These are phyloP conservation scores for Myxocyprinus asiaticus DNA, from an alignment of 2,113 vertebrate species.

Conservation along the genomic window DNA sequence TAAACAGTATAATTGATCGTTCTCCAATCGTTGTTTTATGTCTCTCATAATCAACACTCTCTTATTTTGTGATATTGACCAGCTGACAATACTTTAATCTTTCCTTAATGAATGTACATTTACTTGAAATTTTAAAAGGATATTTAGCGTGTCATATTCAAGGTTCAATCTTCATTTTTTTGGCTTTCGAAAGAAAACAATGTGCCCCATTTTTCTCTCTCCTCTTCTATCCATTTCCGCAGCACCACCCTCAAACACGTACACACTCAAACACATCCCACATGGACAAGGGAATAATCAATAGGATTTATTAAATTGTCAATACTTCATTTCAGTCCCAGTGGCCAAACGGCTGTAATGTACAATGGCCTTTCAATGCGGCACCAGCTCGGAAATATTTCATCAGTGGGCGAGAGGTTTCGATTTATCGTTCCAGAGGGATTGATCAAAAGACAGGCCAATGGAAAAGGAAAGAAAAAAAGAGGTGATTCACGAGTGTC, in stretches of 20 bases:
- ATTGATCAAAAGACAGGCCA: conserved; percentile 26
- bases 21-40: too few species aligned
- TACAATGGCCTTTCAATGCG: conserved; percentile 38
- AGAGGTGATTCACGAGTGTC: conserved; percentile 38
- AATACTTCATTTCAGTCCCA: conserved; percentile 63
- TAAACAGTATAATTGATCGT: too few species aligned
- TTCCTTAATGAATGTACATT: too few species aligned
- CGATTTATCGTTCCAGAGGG: conserved; percentile 51
- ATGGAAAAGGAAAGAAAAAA: conserved; percentile 2
- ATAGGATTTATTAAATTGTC: conserved; percentile 71
- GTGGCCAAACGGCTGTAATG: conserved; percentile 46
- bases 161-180: neutral
- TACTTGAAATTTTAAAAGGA: too few species aligned
- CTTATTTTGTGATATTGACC: too few species aligned
- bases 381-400: conserved; percentile 51
- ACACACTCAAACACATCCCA: neutral
- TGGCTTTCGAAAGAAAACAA: neutral
- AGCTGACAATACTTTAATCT: too few species aligned
- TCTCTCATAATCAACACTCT: neutral
- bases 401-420: conserved; percentile 9
- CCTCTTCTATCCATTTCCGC: neutral
- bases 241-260: neutral
- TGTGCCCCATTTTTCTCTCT: neutral
- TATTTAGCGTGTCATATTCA: too few species aligned
- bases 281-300: conserved; percentile 49